Conservation (phyloP, 2,113 vertebrate species). For the Balaenoptera acutorostrata region DNA sequence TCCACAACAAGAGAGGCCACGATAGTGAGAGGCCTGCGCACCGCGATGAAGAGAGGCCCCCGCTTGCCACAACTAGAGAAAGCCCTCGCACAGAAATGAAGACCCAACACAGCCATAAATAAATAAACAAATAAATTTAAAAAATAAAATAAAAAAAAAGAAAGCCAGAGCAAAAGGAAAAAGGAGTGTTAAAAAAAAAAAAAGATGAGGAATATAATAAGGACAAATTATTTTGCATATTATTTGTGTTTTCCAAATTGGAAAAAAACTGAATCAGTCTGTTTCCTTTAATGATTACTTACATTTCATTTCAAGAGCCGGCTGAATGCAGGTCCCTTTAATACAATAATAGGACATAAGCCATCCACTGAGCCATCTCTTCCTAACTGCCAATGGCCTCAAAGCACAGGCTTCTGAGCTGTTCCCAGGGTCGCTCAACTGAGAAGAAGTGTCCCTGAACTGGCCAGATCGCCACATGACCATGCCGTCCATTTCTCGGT, state of each 20-base stretch:
- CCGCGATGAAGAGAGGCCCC: no score
- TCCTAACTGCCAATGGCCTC: neutral
- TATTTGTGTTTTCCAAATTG: conserved; percentile 9
- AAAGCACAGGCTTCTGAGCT: neutral
- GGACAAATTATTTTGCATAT: neutral
- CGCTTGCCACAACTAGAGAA: no score
- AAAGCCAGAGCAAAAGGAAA: no score
- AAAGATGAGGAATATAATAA: neutral
- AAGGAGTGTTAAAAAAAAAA: no score
- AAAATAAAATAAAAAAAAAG: no score
- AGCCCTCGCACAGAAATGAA: no score
- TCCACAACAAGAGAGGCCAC: no score
- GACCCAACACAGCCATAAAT: no score
- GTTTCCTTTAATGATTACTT: neutral
- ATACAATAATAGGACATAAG: neutral
- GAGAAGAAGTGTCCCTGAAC: neutral
- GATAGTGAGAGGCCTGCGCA: no score
- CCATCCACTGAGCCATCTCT: neutral
- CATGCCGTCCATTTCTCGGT: neutral
- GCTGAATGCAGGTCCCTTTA: neutral
- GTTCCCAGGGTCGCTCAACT: neutral
- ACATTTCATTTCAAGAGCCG: neutral
- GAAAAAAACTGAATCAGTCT: neutral
- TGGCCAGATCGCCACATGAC: neutral
- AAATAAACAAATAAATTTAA: no score